phyloP scores from a whole-genome alignment of 2,888 invertebrate species.

The Mythimna ferrago region DNA sequence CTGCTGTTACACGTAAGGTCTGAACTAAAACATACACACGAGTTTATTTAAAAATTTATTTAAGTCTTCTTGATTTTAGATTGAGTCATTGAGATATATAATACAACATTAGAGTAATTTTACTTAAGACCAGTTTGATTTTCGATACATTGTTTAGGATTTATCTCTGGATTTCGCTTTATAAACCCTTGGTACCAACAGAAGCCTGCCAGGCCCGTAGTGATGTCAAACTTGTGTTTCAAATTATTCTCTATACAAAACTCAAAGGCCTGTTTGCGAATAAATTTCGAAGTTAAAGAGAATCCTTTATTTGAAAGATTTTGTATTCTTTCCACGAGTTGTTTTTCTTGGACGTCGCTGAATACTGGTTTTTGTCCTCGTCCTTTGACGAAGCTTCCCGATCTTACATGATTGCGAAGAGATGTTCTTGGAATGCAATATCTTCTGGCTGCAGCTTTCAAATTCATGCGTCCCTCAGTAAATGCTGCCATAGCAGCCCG shows the following conservation, averaged over 20 bases:
- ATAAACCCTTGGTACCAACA: slow-evolving; percentile 19
- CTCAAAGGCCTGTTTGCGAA: slow-evolving; percentile 24
- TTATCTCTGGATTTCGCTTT: slow-evolving; percentile 2
- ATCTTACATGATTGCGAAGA: neutral
- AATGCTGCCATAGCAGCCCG: neutral
- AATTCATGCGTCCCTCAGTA: neutral
- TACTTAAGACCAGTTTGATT: neutral
- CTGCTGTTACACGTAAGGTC: neutral
- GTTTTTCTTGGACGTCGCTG: neutral
- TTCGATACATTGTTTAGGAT: neutral
- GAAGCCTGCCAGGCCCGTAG: slow-evolving; percentile 15
- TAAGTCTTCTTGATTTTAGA: neutral
- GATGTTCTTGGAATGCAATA: neutral
- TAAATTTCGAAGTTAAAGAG: neutral
- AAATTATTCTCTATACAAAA: slow-evolving; percentile 29
- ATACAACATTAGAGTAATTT: neutral
- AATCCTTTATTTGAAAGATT: neutral
- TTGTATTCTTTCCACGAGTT: slow-evolving; percentile 3
- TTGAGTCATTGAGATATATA: neutral
- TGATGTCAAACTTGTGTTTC: slow-evolving; percentile 17
- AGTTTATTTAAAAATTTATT: neutral
- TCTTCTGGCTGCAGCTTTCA: neutral
- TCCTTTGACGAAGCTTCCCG: neutral
- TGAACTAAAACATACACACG: neutral
- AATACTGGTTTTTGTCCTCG: neutral